Percentiles rank a stretch among this genome's conserved stretches.
phyloP scores from a whole-genome alignment of 1,140 invertebrate species.

The Pinna nobilis region DNA sequence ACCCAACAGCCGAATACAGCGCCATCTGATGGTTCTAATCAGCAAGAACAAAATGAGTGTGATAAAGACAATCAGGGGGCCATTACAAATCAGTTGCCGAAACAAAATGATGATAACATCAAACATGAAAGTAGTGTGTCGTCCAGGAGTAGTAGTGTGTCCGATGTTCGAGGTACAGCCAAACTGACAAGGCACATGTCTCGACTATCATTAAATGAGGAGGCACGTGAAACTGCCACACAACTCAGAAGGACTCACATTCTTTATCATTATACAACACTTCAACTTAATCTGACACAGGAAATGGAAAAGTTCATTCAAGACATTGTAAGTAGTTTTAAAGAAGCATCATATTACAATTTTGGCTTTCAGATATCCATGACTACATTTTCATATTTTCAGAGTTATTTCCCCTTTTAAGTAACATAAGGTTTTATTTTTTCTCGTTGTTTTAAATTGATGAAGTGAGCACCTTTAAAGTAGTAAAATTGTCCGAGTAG shows the following conservation, averaged over 20 bases:
- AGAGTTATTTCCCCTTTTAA: background rate
- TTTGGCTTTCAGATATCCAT: background rate
- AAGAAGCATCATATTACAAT: no score
- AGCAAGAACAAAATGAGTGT: no score
- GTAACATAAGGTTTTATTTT: background rate
- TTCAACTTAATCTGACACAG: conserved; percentile 57
- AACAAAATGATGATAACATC: no score
- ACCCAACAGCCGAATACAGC: no score
- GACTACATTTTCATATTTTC: background rate
- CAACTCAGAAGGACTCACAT: conserved; percentile 54
- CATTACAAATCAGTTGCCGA: no score
- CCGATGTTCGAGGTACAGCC: conserved; percentile 26
- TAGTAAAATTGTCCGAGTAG: no score
- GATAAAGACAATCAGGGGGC: no score
- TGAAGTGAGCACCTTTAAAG: no score
- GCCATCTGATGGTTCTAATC: no score
- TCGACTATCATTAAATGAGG: conserved; percentile 33
- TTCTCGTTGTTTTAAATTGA: background rate
- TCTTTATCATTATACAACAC: conserved; percentile 65
- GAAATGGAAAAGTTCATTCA: conserved; percentile 64
- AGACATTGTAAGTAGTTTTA: conserved; percentile 60
- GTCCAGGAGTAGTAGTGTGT: conserved; percentile 49
- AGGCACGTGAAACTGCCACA: conserved; percentile 10
- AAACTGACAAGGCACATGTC: conserved; percentile 36
- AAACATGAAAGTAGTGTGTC: conserved; percentile 42